phyloP scores from a whole-genome alignment of 2,888 invertebrate genomes.

The Apamea epomidion region DNA sequence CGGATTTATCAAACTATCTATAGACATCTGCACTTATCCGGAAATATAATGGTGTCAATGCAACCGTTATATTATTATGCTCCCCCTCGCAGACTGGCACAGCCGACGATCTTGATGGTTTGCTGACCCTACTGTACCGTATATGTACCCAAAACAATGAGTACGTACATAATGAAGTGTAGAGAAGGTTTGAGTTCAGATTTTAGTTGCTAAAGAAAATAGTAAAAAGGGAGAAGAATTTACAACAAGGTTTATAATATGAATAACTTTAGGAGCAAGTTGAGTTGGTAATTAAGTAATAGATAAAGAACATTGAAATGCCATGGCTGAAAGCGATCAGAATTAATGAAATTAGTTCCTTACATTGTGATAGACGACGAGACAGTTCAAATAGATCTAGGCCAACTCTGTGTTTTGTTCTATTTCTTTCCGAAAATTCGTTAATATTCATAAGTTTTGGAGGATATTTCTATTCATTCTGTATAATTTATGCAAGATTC shows the following conservation, averaged over 20 bases:
- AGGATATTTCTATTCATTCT: neutral
- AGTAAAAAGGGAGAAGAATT: neutral
- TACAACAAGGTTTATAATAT: no score
- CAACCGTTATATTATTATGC: constrained; percentile 20
- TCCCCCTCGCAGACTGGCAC: constrained; percentile 36
- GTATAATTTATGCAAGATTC: constrained; percentile 7
- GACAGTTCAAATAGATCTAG: neutral
- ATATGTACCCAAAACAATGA: neutral
- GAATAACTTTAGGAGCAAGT: no score
- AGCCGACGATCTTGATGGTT: constrained; percentile 15
- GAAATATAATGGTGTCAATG: constrained; percentile 51
- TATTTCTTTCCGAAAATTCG: neutral
- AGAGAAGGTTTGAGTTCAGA: neutral
- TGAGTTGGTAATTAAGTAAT: neutral
- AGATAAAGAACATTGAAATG: neutral
- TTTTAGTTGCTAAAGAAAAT: neutral
- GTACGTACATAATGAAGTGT: neutral
- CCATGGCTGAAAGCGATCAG: neutral
- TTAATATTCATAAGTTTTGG: constrained; percentile 2
- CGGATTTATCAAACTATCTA: neutral
- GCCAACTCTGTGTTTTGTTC: neutral
- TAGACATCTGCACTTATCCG: constrained; percentile 15
- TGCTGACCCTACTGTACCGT: constrained; percentile 36
- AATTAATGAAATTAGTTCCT: neutral
- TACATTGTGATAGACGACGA: neutral